Evolutionary conservation across 2,113 vertebrate genomes (phyloP).

Genomic region (Brachirus orientalis): DNA sequence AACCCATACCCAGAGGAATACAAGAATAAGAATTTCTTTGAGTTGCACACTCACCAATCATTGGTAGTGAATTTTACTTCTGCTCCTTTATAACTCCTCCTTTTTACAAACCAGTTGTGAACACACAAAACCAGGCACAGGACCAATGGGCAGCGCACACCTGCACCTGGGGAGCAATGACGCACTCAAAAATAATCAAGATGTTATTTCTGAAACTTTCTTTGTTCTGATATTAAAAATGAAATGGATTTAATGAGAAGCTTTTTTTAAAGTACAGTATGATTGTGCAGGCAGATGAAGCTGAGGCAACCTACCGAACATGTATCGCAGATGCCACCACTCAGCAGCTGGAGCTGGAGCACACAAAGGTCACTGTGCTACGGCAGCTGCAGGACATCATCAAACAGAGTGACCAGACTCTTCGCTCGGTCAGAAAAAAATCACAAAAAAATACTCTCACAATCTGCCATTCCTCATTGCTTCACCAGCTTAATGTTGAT

Average conservation of each 20-base stretch:
- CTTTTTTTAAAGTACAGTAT: not conserved
- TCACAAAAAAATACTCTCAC: not conserved
- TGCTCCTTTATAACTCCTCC: too few species aligned
- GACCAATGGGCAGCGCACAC: too few species aligned
- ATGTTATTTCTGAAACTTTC: too few species aligned
- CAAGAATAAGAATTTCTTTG: too few species aligned
- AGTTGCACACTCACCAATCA: too few species aligned
- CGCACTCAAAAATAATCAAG: too few species aligned
- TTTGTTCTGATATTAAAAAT: not conserved
- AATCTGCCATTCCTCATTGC: fast-evolving
- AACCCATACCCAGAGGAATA: too few species aligned
- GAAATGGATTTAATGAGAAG: not conserved
- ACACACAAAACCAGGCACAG: too few species aligned
- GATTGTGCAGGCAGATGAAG: slow-evolving; percentile 88
- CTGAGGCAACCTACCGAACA: slow-evolving; percentile 93
- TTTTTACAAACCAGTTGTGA: too few species aligned
- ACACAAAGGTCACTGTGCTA: slow-evolving; percentile 92
- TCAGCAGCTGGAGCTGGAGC: slow-evolving; percentile 94
- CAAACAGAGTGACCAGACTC: slow-evolving; percentile 92
- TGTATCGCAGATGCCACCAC: slow-evolving; percentile 92
- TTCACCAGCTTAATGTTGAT: not conserved
- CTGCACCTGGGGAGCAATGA: too few species aligned
- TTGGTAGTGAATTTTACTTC: too few species aligned
- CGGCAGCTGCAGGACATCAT: slow-evolving; percentile 95
- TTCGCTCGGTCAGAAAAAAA: slow-evolving; percentile 86